Evolutionary conservation across 2,797 vertebrate species (phyloP), one percentile per base, ranked within the genome.

Genomic region (Sus cebifrons): DNA sequence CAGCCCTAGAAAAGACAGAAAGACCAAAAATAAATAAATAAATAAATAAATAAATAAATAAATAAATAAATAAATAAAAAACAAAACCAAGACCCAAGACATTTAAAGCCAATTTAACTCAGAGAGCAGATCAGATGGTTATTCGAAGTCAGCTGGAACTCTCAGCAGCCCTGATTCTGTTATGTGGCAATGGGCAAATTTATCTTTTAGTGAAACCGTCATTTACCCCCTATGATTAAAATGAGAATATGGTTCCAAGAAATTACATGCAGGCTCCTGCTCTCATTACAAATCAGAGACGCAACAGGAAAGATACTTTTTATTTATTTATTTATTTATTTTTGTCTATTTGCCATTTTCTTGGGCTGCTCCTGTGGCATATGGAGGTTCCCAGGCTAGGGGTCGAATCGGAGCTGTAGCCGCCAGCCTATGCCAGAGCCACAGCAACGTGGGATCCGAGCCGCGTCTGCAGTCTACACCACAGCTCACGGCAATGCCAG

Each of bases 51-150:
- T n/a, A n/a, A n/a, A n/a, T n/a, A 36, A 36, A 36, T 36, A 36
- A 36, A 36, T 36, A 36, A 32, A 32, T 32, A 32, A 32, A 32
- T 32, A 36, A 36, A 36, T 3, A 36, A 36, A 36, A 3, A 36
- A 36, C 36, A 36, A 36, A 36, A 36, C 36, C 36, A 36, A 36
- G 36, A 36, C 36, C 64, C 10, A 93, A 91, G 16, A 32, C 10
- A 73, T 93, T 84, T 56, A 23, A 82, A 81, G 9, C n/a, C 16
- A 25, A 81, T 68, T 56, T 75, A 94, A 77, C 29, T 86, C 21
- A 83, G 7, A 84, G 1, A 64, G 89, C 25, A 78, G 27, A 62
- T n/a, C 14, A 73, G 83, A 29, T 0, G 27, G 25, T 77, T 56
- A 79, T 52, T 71, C 44, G 54, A 74, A 62, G 36, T 58, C 16